A percentile compares a stretch with the other conserved stretches of the same genome.
Conservation (phyloP, 2,113 vertebrate species). For the Nannospalax galili region DNA sequence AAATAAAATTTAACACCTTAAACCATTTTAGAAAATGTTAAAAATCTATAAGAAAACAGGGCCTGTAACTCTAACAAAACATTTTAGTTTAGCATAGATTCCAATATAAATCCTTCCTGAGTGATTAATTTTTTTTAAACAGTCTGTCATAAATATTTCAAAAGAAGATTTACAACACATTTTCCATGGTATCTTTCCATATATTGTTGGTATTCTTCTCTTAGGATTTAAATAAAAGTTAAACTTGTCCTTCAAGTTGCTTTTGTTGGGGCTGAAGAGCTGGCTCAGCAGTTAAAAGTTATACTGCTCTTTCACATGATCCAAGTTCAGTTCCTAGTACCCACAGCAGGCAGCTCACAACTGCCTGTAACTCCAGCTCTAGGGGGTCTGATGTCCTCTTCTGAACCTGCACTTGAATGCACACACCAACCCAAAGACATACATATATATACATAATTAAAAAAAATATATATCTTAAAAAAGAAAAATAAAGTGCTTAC, state of each 20-base stretch:
- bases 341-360: too few species aligned
- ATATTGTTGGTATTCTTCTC: background rate
- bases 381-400: background rate
- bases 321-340: background rate
- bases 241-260: background rate
- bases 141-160: constrained; percentile 14
- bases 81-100: constrained; percentile 39
- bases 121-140: background rate
- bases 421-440: too few species aligned
- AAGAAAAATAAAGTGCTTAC: background rate
- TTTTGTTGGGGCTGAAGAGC: background rate
- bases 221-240: background rate
- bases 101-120: constrained; percentile 11
- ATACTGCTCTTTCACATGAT: background rate
- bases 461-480: background rate
- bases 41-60: constrained; percentile 32
- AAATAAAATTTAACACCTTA: constrained; percentile 43
- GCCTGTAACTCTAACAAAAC: constrained; percentile 23
- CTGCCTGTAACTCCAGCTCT: background rate
- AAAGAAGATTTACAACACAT: constrained; percentile 3
- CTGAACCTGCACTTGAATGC: background rate
- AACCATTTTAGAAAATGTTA: constrained; percentile 24
- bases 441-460: background rate
- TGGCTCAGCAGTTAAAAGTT: too few species aligned
- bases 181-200: constrained; percentile 1